These are phyloP conservation scores for Rhinolophus sinicus DNA, from an alignment of 2,113 vertebrate genomes.

Conservation along the genomic window DNA sequence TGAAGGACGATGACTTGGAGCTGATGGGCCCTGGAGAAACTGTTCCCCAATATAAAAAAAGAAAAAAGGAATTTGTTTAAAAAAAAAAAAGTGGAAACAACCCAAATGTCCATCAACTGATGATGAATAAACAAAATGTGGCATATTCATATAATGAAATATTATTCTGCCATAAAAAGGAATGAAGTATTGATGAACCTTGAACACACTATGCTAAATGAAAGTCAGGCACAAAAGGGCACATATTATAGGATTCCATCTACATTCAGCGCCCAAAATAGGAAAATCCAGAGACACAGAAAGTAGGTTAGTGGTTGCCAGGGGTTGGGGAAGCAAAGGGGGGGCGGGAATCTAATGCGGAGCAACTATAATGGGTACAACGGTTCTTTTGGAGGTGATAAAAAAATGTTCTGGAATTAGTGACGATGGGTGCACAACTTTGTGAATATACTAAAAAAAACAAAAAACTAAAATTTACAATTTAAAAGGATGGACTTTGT, in stretches of 20 bases:
- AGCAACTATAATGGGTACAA: neutral
- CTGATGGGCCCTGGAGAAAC: no score
- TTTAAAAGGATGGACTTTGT: neutral
- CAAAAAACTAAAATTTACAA: neutral
- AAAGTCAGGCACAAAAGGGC: conserved; percentile 17
- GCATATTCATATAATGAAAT: neutral
- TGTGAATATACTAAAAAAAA: conserved; percentile 8
- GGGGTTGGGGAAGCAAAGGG: neutral
- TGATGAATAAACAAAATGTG: neutral
- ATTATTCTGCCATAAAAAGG: neutral
- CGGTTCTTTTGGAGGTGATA: neutral
- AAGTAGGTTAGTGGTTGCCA: neutral
- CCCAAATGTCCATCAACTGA: neutral
- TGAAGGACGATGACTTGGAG: no score
- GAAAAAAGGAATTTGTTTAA: no score
- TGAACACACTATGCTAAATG: conserved; percentile 4
- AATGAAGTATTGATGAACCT: neutral
- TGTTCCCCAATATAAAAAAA: no score
- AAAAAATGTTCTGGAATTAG: neutral
- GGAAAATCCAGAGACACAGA: neutral
- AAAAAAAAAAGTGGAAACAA: neutral
- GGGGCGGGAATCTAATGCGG: neutral
- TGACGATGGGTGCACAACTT: neutral
- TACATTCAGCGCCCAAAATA: conserved; percentile 17
- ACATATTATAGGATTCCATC: neutral